Evolutionary conservation across 2,888 invertebrate species (phyloP), one percentile per base, ranked within the genome.

Genomic region (Trissonchulus latispiculum): DNA sequence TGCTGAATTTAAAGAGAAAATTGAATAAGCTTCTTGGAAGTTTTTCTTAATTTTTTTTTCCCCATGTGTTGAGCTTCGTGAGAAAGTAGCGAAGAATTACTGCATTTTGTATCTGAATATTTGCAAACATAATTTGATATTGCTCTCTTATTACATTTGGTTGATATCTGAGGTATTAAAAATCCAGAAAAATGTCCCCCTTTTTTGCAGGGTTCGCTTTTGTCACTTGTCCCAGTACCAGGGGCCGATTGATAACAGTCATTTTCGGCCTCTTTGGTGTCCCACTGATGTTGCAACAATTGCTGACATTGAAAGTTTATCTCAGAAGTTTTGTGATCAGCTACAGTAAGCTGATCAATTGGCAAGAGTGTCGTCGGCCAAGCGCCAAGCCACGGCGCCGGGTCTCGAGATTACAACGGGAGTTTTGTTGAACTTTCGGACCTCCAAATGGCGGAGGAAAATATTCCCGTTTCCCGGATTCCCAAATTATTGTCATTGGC

Each of bases 271-370:
- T 75, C 32, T 73, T 73, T 35, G 75, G 75, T 37, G 70, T 75
- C 29, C 75, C 75, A 31, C 71, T 75, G n/a, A 75, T 73, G 73
- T 70, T 75, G 73, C 73, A 28, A 75, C 75, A 1, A 73, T 75
- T 2, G 73, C 75, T 1, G 75, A 75, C 59, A 62, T 75, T 15
- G 75, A 31, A 75, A 75, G 35, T 75, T 75, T 66, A 73, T 75
- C 61, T 73, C 73, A 33, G 75, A 73, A 33, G 70, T 29, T 31
- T 75, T 1, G 1, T 73, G n/a, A 1, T 62, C 3, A 23, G 37
- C 69, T 32, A 69, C 32, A 8, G 23, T 36, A 72, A 70, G n/a
- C 37, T 48, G 37, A 48, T n/a, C 35, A 59, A 70, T 48, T n/a
- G n/a, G n/a, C n/a, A n/a, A n/a, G n/a, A n/a, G n/a, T n/a, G n/a